Base-by-base conservation (phyloP, 2,888 invertebrate genomes). In the Ormyrus labotus region DNA sequence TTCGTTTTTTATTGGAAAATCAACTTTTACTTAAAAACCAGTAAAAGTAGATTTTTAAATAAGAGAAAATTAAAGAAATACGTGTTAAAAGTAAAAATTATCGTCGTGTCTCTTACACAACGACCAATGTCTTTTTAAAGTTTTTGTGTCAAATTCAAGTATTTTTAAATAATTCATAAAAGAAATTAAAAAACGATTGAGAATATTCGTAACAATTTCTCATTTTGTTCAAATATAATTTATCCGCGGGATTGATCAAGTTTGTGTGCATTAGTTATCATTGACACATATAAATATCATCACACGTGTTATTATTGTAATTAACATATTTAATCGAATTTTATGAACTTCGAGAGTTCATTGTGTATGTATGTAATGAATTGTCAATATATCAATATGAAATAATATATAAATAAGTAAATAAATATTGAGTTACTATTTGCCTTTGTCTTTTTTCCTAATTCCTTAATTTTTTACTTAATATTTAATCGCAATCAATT, bases 281-380 rank as follows among this genome's bases (percentile, higher is more conserved):
- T 73, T 61, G 47, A 68, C 72, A 81, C 73, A 47, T 73, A 77
- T 77, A 65, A 78, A 77, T 68, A 80, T 65, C 48, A 70, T 63
- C 70, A 81, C 50, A 76, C 51, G 57, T 11, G 71, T 73, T 81
- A 70, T 73, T 63, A 81, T 74, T 78, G 70, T 81, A 78, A 74
- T 78, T 70, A 57, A 70, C 53, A 69, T 61, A 77, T 81, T 73
- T 80, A 81, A 81, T 80, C 73, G 58, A 73, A 69, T 81, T 77
- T 55, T 68, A 61, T 81, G 72, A 53, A 78, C 78, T 71, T 83
- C 79, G 78, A 79, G 53, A 78, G 72, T 80, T 83, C 77, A 77
- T 78, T 81, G 75, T 81, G 82, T 85, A 82, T 63, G 83, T 84
- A 83, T 84, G 83, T 83, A 85, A 83, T 81, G 77, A 84, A 81